Conservation (phyloP, 2,888 invertebrate species). For the Nematopogon swammerdamellus region DNA sequence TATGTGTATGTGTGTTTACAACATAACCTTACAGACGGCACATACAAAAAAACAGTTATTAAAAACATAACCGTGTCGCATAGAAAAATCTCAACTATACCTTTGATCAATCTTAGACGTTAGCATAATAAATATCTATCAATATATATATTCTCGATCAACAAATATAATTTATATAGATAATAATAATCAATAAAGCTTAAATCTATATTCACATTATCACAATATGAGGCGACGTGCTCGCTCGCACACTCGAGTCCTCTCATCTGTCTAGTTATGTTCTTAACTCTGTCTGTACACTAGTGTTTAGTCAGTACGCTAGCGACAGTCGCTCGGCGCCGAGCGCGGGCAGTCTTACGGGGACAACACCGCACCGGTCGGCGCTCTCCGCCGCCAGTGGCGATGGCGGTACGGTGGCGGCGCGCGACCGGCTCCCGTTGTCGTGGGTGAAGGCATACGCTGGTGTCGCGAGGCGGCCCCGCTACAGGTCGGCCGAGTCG, state of each 20-base stretch:
- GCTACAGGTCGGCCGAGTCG: conserved; percentile 69
- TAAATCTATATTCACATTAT: conserved; percentile 34
- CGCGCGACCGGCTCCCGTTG: no score
- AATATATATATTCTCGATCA: conserved; percentile 47
- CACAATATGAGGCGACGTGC: conserved; percentile 37
- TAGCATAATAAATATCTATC: conserved; percentile 45
- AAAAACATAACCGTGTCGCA: not conserved
- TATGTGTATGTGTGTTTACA: no score
- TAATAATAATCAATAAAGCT: conserved; percentile 32
- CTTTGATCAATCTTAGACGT: conserved; percentile 33
- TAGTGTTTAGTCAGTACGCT: conserved; percentile 19
- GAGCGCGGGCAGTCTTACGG: not conserved
- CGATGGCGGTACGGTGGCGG: no score
- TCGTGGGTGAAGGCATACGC: no score
- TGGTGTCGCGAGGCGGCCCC: no score
- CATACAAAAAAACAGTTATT: not conserved
- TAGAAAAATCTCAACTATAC: conserved; percentile 14
- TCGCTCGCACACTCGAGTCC: conserved; percentile 17
- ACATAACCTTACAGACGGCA: no score
- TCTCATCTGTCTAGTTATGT: conserved; percentile 22
- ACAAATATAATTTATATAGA: conserved; percentile 47
- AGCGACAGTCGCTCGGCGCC: not conserved
- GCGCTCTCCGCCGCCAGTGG: conserved; percentile 8
- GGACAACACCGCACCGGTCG: not conserved
- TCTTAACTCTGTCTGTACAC: conserved; percentile 22